phyloP scores from a whole-genome alignment of 2,888 invertebrate species.

The Cyclophora albipunctata region DNA sequence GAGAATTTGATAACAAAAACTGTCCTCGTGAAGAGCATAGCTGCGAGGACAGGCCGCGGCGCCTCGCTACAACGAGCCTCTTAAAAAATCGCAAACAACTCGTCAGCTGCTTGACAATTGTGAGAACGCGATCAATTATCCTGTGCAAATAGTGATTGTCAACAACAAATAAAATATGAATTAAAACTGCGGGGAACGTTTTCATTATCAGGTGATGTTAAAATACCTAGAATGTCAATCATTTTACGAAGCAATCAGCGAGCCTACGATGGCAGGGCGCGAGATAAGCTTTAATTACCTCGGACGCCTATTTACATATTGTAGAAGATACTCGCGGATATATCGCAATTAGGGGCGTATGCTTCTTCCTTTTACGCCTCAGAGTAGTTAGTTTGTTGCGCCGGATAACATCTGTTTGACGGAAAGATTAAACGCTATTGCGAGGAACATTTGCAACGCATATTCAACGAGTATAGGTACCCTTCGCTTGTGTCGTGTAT shows the following conservation, averaged over 20 bases:
- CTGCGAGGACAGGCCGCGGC: constrained; percentile 36
- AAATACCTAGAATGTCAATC: constrained; percentile 65
- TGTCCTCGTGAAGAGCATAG: constrained; percentile 23
- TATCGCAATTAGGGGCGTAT: constrained; percentile 70
- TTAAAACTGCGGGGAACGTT: constrained; percentile 56
- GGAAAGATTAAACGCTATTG: constrained; percentile 54
- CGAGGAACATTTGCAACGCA: constrained; percentile 39
- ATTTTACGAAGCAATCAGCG: constrained; percentile 68
- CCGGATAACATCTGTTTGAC: constrained; percentile 63
- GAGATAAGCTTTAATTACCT: constrained; percentile 73
- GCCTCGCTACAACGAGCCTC: constrained; percentile 41
- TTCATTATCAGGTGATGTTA: constrained; percentile 67
- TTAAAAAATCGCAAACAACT: constrained; percentile 63
- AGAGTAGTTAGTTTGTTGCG: constrained; percentile 44
- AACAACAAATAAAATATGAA: constrained; percentile 64
- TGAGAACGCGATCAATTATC: constrained; percentile 74
- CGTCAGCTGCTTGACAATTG: constrained; percentile 66
- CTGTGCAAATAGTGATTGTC: constrained; percentile 69
- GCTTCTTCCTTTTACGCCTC: constrained; percentile 63
- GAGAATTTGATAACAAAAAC: constrained; percentile 39
- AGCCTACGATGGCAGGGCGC: constrained; percentile 50
- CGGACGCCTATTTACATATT: constrained; percentile 71
- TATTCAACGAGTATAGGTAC: constrained; percentile 2
- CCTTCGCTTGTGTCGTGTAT: constrained; percentile 7
- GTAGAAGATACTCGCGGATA: constrained; percentile 63